Percentiles rank a stretch among this genome's conserved stretches.
phyloP scores from a whole-genome alignment of 2,797 vertebrate species.

The Rallus crepitans region DNA sequence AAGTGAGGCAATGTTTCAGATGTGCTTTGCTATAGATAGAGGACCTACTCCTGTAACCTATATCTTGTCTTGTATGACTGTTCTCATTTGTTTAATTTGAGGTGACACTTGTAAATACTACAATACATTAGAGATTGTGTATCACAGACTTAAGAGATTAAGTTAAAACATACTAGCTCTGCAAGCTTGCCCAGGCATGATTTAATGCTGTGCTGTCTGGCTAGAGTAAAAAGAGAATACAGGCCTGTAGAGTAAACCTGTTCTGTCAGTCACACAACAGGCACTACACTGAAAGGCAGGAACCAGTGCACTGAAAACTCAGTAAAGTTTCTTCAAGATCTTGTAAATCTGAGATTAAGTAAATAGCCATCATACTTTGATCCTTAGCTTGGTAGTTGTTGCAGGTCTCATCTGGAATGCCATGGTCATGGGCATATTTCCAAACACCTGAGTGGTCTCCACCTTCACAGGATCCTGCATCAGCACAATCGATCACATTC shows the following conservation, averaged over 20 bases:
- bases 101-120: neutral
- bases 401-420: conserved; percentile 97
- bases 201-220: neutral
- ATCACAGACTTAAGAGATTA: neutral
- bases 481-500: conserved; percentile 90
- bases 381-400: conserved; percentile 99
- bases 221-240: neutral
- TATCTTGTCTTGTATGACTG: neutral
- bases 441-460: conserved; percentile 90
- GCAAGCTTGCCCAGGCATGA: conserved; percentile 19
- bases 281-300: neutral
- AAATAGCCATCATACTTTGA: conserved; percentile 81
- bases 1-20: neutral
- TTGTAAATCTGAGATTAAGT: neutral
- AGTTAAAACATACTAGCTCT: neutral
- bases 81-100: neutral
- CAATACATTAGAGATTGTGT: conserved; percentile 12
- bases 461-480: conserved; percentile 88
- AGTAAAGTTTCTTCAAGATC: neutral
- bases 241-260: neutral
- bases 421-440: conserved; percentile 87
- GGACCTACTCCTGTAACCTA: neutral
- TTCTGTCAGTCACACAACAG: neutral
- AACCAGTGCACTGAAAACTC: neutral
- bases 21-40: neutral